phyloP scores from a whole-genome alignment of 2,797 vertebrate species.

The Emydoidea blandingii region DNA sequence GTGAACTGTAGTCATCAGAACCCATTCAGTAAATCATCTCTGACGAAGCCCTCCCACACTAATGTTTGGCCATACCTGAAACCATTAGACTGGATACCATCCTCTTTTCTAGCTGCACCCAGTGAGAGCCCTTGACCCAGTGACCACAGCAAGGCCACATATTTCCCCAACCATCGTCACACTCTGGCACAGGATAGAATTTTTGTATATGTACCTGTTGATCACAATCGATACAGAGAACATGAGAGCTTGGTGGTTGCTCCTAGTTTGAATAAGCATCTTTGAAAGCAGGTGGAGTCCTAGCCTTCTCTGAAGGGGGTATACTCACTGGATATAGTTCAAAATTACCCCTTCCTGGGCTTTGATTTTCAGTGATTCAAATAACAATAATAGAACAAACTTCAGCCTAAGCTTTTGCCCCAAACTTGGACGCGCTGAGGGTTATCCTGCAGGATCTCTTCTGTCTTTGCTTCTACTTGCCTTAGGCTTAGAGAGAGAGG shows the following conservation, averaged over 20 bases:
- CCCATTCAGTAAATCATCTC: not conserved
- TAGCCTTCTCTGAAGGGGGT: not conserved
- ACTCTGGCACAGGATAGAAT: not conserved
- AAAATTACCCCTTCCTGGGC: fast-evolving
- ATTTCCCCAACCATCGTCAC: not conserved
- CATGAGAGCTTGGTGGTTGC: not conserved
- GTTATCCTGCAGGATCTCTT: not conserved
- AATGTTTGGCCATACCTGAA: not conserved
- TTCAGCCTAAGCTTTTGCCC: not conserved
- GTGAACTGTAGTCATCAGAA: not conserved
- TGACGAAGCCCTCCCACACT: not conserved
- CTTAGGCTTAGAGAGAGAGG: not conserved
- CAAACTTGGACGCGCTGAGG: not conserved
- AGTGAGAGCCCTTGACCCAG: not conserved
- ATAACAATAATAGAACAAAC: not conserved
- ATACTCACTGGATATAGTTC: not conserved
- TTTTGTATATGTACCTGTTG: not conserved
- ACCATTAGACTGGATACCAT: not conserved
- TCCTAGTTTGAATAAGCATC: not conserved
- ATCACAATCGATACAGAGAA: not conserved
- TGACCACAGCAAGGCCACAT: not conserved
- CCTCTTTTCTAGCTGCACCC: not conserved
- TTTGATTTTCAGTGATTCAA: not conserved
- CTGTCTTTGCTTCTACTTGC: not conserved
- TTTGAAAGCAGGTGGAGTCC: not conserved